Base-by-base conservation (phyloP, 2,888 invertebrate genomes). In the Ametastegia equiseti region DNA sequence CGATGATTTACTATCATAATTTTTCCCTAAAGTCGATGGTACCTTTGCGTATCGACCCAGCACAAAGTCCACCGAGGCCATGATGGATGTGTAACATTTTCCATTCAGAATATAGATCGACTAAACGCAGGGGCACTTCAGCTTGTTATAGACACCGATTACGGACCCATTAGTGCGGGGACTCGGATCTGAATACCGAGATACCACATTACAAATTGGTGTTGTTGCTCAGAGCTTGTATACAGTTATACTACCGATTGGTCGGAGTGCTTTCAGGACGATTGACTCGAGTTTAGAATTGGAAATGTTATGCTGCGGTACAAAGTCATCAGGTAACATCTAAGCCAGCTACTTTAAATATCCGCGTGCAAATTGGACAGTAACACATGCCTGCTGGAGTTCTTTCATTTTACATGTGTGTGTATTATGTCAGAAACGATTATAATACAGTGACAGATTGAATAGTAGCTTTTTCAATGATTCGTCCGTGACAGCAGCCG, bases 41-140 rank as follows among this genome's bases (percentile, higher is more conserved):
- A 63, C 36, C 7, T 67, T n/a, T n/a, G n/a, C n/a, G n/a, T 67
- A 67, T 67, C 39, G 36, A 67, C 39, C 23, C 65, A 50, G 54
- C 54, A 15, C 23, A 54, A 36, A 54, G 54, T 75, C 33, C 36
- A 11, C 33, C 75, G 54, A 75, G 75, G 75, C 19, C 75, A 4
- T 54, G 19, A 15, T 75, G n/a, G 23, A 75, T 54, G 23, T 19
- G 19, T 47, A 33, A 15, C 50, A n/a, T 75, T 75, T 54, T 54
- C 54, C 75, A 75, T 75, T 75, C 11, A 75, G 50, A 36, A 75
- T 13, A 75, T 75, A 36, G 15, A 75, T 75, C 33, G 71, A 47
- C 71, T 71, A 45, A 47, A 4, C 47, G 15, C 30, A 71, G 42
- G 69, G 69, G 7, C n/a, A 50, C 33, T 73, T 30, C 6, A 54